phyloP scores from a whole-genome alignment of 2,113 vertebrate species.

The Oncorhynchus tshawytscha region DNA sequence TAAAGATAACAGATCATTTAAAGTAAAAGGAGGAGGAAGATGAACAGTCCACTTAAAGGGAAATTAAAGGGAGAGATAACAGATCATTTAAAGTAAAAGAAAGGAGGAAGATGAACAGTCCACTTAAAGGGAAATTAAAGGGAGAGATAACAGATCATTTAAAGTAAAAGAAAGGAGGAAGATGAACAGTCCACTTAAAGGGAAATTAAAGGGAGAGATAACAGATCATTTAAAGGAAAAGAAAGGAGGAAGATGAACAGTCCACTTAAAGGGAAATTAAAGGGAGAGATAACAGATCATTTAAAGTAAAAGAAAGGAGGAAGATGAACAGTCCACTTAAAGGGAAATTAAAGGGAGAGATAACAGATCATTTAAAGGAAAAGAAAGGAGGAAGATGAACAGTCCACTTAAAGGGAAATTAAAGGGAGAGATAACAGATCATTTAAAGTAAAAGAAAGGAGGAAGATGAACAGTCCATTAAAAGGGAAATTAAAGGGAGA shows the following conservation, averaged over 20 bases:
- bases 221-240: constrained; percentile 18
- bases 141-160: neutral
- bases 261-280: neutral
- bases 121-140: neutral
- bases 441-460: constrained; percentile 37
- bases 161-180: constrained; percentile 44
- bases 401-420: neutral
- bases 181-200: neutral
- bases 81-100: constrained; percentile 22
- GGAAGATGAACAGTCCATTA: constrained; percentile 20
- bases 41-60: neutral
- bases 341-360: neutral
- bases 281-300: neutral
- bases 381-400: constrained; percentile 40
- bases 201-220: neutral
- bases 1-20: neutral
- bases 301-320: constrained; percentile 42
- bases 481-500: neutral
- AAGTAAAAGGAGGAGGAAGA: constrained; percentile 46
- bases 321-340: constrained; percentile 11
- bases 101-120: constrained; percentile 36
- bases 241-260: constrained; percentile 38
- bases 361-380: constrained; percentile 14
- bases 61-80: neutral
- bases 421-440: neutral